phyloP scores from a whole-genome alignment of 2,888 invertebrate species.

The Leptura quadrifasciata region DNA sequence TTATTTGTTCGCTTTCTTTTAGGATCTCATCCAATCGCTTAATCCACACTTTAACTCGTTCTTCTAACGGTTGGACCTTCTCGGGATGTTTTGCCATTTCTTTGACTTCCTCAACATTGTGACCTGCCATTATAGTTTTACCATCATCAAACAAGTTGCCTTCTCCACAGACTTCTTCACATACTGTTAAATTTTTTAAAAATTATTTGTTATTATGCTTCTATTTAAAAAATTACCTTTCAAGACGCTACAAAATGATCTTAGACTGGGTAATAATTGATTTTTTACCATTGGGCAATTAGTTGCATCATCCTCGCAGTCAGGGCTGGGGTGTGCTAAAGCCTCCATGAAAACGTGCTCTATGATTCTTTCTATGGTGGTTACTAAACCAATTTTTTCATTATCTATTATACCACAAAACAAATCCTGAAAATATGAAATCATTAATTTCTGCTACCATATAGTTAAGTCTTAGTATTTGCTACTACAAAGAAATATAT shows the following conservation, averaged over 20 bases:
- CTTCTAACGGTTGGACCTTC: constrained; percentile 81
- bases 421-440: constrained; percentile 66
- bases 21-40: constrained; percentile 88
- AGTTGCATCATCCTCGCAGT: constrained; percentile 88
- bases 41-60: constrained; percentile 86
- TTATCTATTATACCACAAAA: constrained; percentile 90
- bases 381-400: constrained; percentile 86
- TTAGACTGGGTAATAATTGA: constrained; percentile 86
- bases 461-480: too few species aligned
- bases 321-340: constrained; percentile 85
- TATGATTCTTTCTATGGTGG: constrained; percentile 91
- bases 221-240: constrained; percentile 76
- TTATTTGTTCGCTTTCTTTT: constrained; percentile 93
- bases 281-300: constrained; percentile 89
- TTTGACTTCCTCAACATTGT: constrained; percentile 82
- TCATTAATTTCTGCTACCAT: background rate
- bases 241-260: constrained; percentile 94
- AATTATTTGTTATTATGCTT: constrained; percentile 1
- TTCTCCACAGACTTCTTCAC: constrained; percentile 89
- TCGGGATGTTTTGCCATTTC: constrained; percentile 82
- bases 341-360: constrained; percentile 95
- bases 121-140: constrained; percentile 75
- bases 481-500: too few species aligned
- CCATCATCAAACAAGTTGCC: constrained; percentile 87
- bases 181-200: constrained; percentile 75